Evolutionary conservation across 2,797 vertebrate species (phyloP), one percentile per base, ranked within the genome.

Genomic region (Decapterus maruadsi): DNA sequence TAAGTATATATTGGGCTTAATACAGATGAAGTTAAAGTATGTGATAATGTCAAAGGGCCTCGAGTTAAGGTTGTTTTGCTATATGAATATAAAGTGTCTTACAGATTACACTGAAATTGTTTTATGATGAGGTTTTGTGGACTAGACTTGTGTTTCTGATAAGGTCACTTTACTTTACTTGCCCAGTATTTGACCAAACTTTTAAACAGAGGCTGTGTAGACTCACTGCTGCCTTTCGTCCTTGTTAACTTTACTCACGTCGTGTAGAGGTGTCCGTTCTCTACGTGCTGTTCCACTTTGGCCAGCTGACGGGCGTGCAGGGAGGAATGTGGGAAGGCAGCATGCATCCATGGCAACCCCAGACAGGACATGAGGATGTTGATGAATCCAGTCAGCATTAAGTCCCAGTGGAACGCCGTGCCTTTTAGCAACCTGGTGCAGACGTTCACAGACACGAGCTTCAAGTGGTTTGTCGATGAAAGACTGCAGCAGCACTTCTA

Each of bases 361-460:
- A 98, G 96, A 48, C 98, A 92, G 0, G 98, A 99, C 85, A 99
- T 94, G 67, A 96, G 95, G 0, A 95, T 97, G 93, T 99, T 99
- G 91, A 99, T 98, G 77, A 98, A 89, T 0, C 97, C 98, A 2
- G 98, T 94, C 3, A 99, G 96, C 88, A 99, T 94, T 54, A 99
- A 95, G 88, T 99, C 98, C 97, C 98, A 99, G 95, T 98, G 97
- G 90, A 99, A 99, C 1, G 97, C 94, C 0, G 98, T 98, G 78
- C 97, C 98, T 91, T 99, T 99, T 75, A 97, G 94, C 90, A 99
- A 86, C 93, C 98, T 99, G 79, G 70, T 59, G 72, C 62, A 58
- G 16, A 84, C 51, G 26, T 46, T 26, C 66, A 81, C 73, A 82
- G 60, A 69, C 40, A 77, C 31, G 40, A 36, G 56, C 14, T 66